Base-by-base conservation (phyloP, 1,140 invertebrate genomes). In the Hylaeus volcanicus region DNA sequence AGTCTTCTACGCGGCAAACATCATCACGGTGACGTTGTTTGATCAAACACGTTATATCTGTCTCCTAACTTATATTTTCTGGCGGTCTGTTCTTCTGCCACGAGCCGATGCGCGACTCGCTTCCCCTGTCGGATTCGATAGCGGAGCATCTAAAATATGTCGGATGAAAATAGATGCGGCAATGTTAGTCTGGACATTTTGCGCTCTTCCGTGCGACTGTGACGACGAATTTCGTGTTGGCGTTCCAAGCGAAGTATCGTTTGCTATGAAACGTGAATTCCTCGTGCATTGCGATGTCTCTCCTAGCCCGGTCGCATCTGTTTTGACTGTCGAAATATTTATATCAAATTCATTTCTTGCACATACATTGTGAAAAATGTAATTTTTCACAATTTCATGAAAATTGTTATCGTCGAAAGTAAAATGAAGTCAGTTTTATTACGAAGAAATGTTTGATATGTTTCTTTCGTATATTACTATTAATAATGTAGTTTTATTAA, bases 41-140 rank as follows among this genome's bases (percentile, higher is more conserved):
- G 39, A 75, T n/a, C 3, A n/a, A 12, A 5, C 9, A 48, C 37
- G n/a, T 14, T 26, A 48, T 51, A 48, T 65, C 5, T n/a, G 41
- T 60, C 0, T 26, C n/a, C 70, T 5, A 43, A 26, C 14, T 65
- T 68, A 45, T 53, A 37, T 71, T 41, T 65, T 74, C 37, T 48
- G 11, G 43, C 14, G 15, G 8, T 14, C 56, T 65, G 45, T 74
- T 51, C 45, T 37, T 41, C 51, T 51, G 39, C 61, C 76, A 79
- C 45, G 55, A 64, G 41, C 60, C 60, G 14, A 72, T 79, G 69
- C 60, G 60, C 26, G 26, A 73, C 69, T 64, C 70, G 69, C 56
- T 79, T 73, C 69, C 60, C 65, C 73, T 76, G 79, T 76, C 79
- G 56, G 48, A 56, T 74, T 76, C 72, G 70, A 76, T 76, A 76